Evolutionary conservation across 92 coral and sea anemone genomes (phyloP).

Genomic region (Epizoanthus stellaris): DNA sequence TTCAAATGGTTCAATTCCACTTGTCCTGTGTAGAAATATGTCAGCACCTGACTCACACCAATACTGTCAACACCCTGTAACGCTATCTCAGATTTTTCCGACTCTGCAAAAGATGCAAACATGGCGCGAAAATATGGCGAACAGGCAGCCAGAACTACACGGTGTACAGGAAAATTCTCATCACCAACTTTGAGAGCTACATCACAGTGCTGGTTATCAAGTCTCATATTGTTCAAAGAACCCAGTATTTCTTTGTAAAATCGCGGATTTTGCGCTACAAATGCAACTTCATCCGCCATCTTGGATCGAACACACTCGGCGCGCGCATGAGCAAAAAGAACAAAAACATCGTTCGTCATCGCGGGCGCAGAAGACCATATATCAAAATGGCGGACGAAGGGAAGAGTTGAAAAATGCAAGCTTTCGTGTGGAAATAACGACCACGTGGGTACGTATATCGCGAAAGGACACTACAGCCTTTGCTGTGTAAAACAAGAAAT

Average conservation of each 20-base stretch:
- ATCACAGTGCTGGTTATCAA: slow-evolving; percentile 64
- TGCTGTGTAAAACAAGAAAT: too few species aligned
- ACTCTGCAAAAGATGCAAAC: slow-evolving; percentile 59
- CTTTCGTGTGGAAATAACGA: background rate
- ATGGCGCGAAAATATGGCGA: slow-evolving; percentile 70
- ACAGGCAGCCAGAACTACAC: slow-evolving; percentile 66
- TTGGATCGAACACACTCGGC: background rate
- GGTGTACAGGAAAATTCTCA: slow-evolving; percentile 60
- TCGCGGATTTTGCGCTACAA: slow-evolving; percentile 40
- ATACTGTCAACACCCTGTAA: slow-evolving; percentile 60
- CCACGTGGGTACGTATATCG: background rate
- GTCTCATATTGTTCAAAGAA: slow-evolving; percentile 62
- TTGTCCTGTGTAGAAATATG: slow-evolving; percentile 68
- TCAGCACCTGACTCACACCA: slow-evolving; percentile 63
- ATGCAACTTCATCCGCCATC: slow-evolving; percentile 48
- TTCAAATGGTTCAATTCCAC: slow-evolving; percentile 52
- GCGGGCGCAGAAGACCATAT: slow-evolving; percentile 31
- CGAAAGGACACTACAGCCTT: background rate
- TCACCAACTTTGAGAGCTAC: slow-evolving; percentile 65
- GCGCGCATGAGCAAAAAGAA: background rate
- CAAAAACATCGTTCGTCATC: background rate
- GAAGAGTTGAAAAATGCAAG: background rate
- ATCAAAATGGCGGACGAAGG: slow-evolving; percentile 54
- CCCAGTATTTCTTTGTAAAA: slow-evolving; percentile 45
- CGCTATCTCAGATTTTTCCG: slow-evolving; percentile 43